These are phyloP conservation scores for Pristionchus exspectatus DNA, from an alignment of 2,888 invertebrate genomes.

Conservation along the genomic window DNA sequence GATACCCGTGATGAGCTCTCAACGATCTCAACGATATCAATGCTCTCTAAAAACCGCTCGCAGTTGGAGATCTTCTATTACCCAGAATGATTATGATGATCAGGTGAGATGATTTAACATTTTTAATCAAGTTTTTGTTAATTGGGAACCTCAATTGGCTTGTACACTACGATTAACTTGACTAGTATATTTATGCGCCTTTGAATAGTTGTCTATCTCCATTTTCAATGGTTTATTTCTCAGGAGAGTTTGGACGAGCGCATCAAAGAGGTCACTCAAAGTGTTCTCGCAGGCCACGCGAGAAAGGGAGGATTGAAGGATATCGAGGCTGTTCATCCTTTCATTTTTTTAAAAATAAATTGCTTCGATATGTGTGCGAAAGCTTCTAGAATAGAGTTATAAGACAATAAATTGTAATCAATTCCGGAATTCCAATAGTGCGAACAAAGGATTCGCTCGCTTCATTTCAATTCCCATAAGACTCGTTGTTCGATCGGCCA, in stretches of 20 bases:
- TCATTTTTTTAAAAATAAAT: not conserved
- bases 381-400: too few species aligned
- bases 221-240: not conserved
- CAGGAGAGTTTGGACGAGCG: not conserved
- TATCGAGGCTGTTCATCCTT: not conserved
- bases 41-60: not conserved
- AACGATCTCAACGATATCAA: not conserved
- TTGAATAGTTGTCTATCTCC: not conserved
- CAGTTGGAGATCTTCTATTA: not conserved
- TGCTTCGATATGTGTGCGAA: too few species aligned
- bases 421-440: too few species aligned
- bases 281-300: constrained; percentile 4
- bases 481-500: too few species aligned
- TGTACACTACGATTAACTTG: too few species aligned
- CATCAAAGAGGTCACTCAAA: constrained; percentile 33
- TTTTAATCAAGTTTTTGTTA: not conserved
- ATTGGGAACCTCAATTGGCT: not conserved
- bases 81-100: not conserved
- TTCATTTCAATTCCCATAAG: too few species aligned
- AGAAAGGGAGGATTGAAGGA: constrained; percentile 53
- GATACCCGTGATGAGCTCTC: not conserved
- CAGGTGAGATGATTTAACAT: not conserved
- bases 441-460: too few species aligned
- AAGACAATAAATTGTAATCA: too few species aligned
- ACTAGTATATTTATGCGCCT: not conserved